Base-by-base conservation (phyloP, 2,797 vertebrate genomes). In the Eulemur mongoz region DNA sequence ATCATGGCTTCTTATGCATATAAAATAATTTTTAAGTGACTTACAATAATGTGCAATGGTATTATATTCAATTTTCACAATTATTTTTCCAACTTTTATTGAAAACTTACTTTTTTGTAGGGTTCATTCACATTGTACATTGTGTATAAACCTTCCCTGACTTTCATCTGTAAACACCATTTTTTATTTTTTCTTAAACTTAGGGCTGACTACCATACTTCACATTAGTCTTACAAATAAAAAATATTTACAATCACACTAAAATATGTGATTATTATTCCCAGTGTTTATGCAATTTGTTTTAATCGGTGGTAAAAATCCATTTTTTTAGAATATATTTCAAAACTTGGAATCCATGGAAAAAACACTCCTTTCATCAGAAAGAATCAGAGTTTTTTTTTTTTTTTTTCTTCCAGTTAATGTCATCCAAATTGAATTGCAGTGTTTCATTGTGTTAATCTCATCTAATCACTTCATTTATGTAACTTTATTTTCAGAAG, bases 101-200 rank as follows among this genome's bases (percentile, higher is more conserved):
- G 7, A 91, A 89, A 40, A 38, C 0, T 8, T 79, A 32, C 12
- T 70, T 50, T 7, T 65, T 84, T 88, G 0, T 4, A 48, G 5
- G 22, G 6, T 14, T 35, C 3, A 83, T 65, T 50, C 15, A 48
- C 73, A 11, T 54, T 90, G 73, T 3, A 45, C 1, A 32, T n/a
- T 10, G 5, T 17, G 22, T 72, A 10, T 2, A 83, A 61, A 52
- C 4, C 40, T 69, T 80, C 76, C 1, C 7, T 89, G 12, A 63
- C 1, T 40, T 65, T 27, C 7, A 43, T 43, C 15, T 32, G 1
- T 10, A 13, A 0, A 6, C 4, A 45, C 14, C 1, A 30, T 38
- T 69, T 67, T 50, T 67, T 4, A 82, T 2, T n/a, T 57, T 3
- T 87, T 17, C 52, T 81, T 96, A 67, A 38, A 67, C 1, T 80